These are phyloP conservation scores for Falco punctatus DNA, from an alignment of 2,113 vertebrate genomes.

Conservation along the genomic window DNA sequence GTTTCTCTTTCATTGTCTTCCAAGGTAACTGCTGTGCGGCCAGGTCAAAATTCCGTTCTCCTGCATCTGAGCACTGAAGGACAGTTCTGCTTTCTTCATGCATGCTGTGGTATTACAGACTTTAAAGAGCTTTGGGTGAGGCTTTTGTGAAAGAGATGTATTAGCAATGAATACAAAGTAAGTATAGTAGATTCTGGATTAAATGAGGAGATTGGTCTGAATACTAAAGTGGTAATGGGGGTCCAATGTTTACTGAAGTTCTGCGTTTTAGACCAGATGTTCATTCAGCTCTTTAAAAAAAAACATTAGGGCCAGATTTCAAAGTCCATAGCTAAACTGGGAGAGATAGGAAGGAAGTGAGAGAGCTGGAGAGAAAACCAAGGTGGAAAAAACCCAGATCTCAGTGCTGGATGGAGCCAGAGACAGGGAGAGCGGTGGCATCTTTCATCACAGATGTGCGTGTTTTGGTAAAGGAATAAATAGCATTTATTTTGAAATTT, in stretches of 20 bases:
- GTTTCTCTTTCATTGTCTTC: neutral
- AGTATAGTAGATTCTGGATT: neutral
- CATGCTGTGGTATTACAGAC: neutral
- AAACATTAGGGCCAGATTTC: neutral
- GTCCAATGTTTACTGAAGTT: neutral
- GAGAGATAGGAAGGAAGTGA: neutral
- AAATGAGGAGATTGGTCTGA: neutral
- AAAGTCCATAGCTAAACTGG: neutral
- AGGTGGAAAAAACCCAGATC: neutral
- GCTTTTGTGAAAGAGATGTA: neutral
- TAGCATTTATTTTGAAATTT: constrained; percentile 21
- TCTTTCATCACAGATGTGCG: neutral
- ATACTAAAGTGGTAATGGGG: neutral
- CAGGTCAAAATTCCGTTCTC: neutral
- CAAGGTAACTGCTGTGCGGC: neutral
- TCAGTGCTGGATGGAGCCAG: neutral
- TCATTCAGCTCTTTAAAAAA: neutral
- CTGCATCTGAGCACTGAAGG: neutral
- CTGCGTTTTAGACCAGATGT: neutral
- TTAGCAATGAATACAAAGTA: neutral
- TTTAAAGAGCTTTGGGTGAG: neutral
- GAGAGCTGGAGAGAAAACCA: neutral
- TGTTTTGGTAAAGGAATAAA: constrained; percentile 10
- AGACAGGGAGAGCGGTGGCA: neutral
- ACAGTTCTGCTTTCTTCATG: neutral